Conservation (phyloP, 2,113 vertebrate species). For the Puffinus mauretanicus region DNA sequence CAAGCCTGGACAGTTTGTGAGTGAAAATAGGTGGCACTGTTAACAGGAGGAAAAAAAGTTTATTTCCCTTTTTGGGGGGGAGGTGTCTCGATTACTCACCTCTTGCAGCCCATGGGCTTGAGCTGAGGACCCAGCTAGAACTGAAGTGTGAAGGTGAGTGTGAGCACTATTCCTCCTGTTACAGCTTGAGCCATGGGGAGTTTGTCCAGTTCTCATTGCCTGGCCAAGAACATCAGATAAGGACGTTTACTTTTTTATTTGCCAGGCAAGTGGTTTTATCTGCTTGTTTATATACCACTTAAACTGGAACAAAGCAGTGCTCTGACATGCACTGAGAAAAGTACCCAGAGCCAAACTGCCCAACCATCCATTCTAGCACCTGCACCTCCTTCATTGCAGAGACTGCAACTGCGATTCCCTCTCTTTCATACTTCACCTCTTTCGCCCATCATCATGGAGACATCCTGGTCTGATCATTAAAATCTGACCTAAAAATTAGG, state of each 20-base stretch:
- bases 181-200: background rate
- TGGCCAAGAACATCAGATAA: background rate
- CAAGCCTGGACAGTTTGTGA: background rate
- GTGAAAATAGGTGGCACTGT: background rate
- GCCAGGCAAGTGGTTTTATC: background rate
- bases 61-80: background rate
- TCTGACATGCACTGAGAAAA: background rate
- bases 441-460: background rate
- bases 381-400: background rate
- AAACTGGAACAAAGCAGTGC: background rate
- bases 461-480: background rate
- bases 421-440: background rate
- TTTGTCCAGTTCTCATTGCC: background rate
- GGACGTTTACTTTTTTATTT: background rate
- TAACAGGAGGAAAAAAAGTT: background rate
- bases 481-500: background rate
- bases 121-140: background rate
- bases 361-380: background rate
- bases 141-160: background rate
- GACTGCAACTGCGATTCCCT: background rate
- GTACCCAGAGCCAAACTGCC: background rate
- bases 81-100: background rate
- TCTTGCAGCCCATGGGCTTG: background rate
- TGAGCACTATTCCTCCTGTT: background rate
- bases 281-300: background rate